Conservation (phyloP, 1,140 invertebrate species). For the Bombus soroeensis region DNA sequence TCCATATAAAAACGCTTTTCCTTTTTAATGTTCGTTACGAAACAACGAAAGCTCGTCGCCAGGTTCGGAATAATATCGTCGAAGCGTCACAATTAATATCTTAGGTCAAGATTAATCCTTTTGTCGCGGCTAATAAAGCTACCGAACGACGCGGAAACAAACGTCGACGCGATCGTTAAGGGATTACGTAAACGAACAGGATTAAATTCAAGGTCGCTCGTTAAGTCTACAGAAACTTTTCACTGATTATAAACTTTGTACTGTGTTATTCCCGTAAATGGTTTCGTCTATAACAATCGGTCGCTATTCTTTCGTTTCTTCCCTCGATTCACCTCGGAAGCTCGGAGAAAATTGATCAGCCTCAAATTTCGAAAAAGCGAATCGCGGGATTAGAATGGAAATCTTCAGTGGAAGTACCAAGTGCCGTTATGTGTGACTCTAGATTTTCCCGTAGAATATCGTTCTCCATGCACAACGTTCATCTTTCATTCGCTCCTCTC, state of each 20-base stretch:
- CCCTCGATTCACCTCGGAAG: conserved; percentile 23
- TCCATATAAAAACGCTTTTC: background rate
- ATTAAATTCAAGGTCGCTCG: conserved; percentile 18
- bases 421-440: background rate
- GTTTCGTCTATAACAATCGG: conserved; percentile 4
- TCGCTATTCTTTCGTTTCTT: background rate
- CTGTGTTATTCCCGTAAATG: conserved; percentile 40
- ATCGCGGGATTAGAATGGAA: conserved; percentile 45
- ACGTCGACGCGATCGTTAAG: background rate
- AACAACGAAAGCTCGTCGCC: conserved; percentile 6
- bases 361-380: conserved; percentile 13
- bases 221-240: conserved; percentile 27
- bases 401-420: conserved; percentile 47
- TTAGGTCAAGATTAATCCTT: background rate
- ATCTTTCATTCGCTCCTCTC: background rate
- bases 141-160: background rate
- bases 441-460: background rate
- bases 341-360: conserved; percentile 25
- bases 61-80: background rate
- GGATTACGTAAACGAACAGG: conserved; percentile 3
- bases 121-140: conserved; percentile 28
- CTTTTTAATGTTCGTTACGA: background rate
- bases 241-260: conserved; percentile 43
- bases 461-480: background rate
- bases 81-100: background rate